Base-by-base conservation (phyloP, 2,113 vertebrate genomes). In the Cettia cetti region DNA sequence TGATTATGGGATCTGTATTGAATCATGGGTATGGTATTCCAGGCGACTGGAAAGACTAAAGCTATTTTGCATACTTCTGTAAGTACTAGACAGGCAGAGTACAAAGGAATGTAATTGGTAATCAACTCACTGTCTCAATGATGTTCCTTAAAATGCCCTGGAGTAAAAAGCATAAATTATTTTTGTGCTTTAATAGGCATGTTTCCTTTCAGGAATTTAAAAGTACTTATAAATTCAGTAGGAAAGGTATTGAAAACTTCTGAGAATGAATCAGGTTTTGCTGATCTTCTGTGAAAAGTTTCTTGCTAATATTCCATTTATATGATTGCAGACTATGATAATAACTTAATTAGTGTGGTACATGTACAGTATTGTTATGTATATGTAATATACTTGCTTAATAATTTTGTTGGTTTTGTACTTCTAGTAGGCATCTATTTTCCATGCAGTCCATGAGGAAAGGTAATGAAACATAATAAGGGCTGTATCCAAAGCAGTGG, bases 381-480 rank as follows among this genome's bases (percentile, higher is more conserved):
- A 42, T 80, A 28, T 70, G 64, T 82, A 77, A 82, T 53, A 33
- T 33, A 42, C 57, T 74, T 92, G 14, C 54, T 89, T 93, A 85
- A 79, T 87, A 90, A 77, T 95, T 88, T 76, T 11, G 40, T 85
- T 94, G 71, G 2, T 56, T 96, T 91, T 76, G 50, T 89, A 33
- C 44, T 79, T 92, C 44, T 89, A 50, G 93, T 90, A 80, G 80
- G 50, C 66, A 56, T 82, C 60, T 84, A 78, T 94, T 94, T 97
- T 68, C 50, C 7, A 8, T 70, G 44, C 44, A 84, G 57, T 74
- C 80, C 40, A n/a, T 60, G 91, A 95, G 79, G 66, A 82, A 89
- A 95, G 61, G 77, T 94, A 94, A 90, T 92, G 92, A 92, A 96
- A 88, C 86, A 75, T 74, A 96, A 82, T 86, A 94, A 89, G 22